phyloP scores from a whole-genome alignment of 2,797 vertebrate species.

The Zalophus californianus region DNA sequence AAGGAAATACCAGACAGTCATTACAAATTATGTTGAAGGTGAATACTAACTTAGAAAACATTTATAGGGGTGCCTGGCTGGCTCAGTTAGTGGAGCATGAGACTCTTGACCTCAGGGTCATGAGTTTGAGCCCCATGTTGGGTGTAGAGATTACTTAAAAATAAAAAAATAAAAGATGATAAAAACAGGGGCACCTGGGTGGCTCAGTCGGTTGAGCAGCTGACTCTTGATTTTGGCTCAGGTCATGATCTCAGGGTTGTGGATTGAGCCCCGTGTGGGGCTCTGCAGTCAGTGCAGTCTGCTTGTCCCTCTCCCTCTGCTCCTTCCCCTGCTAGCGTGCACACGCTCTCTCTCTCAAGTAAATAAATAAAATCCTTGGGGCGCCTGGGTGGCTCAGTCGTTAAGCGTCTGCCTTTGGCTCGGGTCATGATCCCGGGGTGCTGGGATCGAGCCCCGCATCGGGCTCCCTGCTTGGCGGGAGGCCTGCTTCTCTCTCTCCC shows the following conservation, averaged over 20 bases:
- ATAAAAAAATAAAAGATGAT: neutral
- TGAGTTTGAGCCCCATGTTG: neutral
- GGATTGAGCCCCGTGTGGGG: neutral
- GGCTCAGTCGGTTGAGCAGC: no score
- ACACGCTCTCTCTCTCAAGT: neutral
- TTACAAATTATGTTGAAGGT: slow-evolving; percentile 16
- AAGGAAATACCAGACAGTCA: neutral
- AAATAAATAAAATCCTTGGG: neutral
- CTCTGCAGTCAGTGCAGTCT: neutral
- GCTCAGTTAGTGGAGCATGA: neutral
- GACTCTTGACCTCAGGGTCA: neutral
- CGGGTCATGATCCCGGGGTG: no score
- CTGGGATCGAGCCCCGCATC: no score
- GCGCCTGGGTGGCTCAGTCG: no score
- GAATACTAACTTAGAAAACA: slow-evolving; percentile 32
- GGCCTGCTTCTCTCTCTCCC: no score
- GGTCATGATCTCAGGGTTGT: neutral
- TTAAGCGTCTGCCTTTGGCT: no score
- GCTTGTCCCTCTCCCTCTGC: neutral
- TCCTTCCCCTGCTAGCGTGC: neutral
- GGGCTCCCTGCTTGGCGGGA: no score
- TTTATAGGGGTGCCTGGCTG: neutral
- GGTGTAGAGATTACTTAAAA: neutral
- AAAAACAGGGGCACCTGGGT: neutral
- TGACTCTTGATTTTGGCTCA: no score